Base-by-base conservation (phyloP, 2,113 vertebrate species). In the Rhinoderma darwinii region DNA sequence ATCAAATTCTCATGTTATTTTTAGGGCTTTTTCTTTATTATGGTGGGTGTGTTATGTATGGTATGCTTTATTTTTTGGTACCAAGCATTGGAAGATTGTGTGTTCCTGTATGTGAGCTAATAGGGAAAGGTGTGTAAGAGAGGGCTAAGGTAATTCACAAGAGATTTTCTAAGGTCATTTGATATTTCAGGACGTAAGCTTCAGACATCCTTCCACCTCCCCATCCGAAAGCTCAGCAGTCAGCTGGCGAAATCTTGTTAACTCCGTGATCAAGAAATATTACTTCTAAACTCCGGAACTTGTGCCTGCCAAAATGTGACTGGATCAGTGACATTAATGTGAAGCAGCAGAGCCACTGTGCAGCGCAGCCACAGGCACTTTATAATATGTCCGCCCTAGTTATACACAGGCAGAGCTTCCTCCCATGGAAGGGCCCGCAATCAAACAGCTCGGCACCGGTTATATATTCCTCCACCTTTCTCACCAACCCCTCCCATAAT, bases 251-350 rank as follows among this genome's bases (percentile, higher is more conserved):
- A 51, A 83, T 51, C 44, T 70, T 72, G 51, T 76, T 59, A 84
- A 43, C 6, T 84, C 39, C 63, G 18, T 35, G 27, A 70, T 70
- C 61, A 44, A 47, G 54, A 63, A 84, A 75, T 47, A 61, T 84
- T 61, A n/a, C 70, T 66, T 27, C 79, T 39, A 73, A 82, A 73
- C 66, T 56, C 35, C 1, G 35, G 63, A 79, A 43, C 84, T 81
- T 86, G 41, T 41, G 35, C 37, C 56, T 81, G 84, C 84, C 84
- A 86, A 86, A 63, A 73, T 81, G 50, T 82, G 63, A 82, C 66
- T 86, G 84, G 76, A 86, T 86, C 66, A 74, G 85, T 81, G 85
- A 86, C 61, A 82, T 74, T 86, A 82, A 86, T 86, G 63, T 86
- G 77, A 86, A 86, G 66, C 47, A 82, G 85, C 77, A 74, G 77